Evolutionary conservation across 2,113 vertebrate genomes (phyloP).

Genomic region (Crotalus horridus): DNA sequence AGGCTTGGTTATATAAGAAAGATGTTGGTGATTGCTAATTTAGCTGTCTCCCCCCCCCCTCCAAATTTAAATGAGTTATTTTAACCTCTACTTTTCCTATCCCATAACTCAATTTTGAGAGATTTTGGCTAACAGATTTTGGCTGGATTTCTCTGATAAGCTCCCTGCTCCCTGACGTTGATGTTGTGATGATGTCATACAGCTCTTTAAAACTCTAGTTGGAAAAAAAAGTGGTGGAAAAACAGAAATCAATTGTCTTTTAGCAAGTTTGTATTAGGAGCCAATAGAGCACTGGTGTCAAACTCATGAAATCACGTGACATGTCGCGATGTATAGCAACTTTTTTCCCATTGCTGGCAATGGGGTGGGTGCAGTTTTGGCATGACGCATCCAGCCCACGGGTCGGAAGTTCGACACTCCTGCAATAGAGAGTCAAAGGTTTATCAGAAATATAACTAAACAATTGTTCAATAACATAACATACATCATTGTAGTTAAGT

Average conservation of each 20-base stretch:
- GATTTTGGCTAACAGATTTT: conserved; percentile 1
- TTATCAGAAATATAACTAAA: not conserved
- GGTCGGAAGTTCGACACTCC: too few relatives aligned
- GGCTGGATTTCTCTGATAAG: not conserved
- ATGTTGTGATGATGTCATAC: conserved; percentile 8
- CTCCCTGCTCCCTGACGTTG: not conserved
- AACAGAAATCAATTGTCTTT: not conserved
- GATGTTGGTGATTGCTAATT: not conserved
- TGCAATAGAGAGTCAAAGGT: not conserved
- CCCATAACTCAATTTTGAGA: not conserved
- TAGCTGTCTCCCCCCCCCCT: not conserved
- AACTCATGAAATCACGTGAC: too few relatives aligned
- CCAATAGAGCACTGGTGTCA: not conserved
- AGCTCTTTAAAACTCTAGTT: conserved; percentile 1
- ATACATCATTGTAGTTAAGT: not conserved
- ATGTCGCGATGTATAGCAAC: too few relatives aligned
- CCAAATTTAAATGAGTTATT: not conserved
- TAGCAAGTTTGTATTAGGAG: conserved; percentile 1
- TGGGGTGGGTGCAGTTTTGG: too few relatives aligned
- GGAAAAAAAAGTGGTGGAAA: not conserved
- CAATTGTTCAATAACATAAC: not conserved
- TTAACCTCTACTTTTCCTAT: not conserved
- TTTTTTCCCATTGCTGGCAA: too few relatives aligned
- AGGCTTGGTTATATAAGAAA: not conserved
- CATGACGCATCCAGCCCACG: too few relatives aligned